Conservation (phyloP, 2,888 invertebrate species). For the Ormia ochracea region DNA sequence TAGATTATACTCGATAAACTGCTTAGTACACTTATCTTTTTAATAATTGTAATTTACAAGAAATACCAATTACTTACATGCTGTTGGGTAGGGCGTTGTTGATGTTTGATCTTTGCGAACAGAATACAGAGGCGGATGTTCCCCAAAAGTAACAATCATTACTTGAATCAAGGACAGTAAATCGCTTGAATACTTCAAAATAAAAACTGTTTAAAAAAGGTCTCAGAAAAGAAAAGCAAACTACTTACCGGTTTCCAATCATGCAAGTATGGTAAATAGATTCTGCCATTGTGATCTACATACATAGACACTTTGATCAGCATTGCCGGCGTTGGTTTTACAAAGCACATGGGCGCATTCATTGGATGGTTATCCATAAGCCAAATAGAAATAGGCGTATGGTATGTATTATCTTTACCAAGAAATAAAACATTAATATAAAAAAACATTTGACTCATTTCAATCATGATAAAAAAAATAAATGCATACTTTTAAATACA, state of each 20-base stretch:
- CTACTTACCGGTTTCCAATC: constrained; percentile 88
- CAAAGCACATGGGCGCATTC: constrained; percentile 96
- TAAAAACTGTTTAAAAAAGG: neutral
- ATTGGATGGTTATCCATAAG: constrained; percentile 97
- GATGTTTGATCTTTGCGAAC: constrained; percentile 80
- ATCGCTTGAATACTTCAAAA: constrained; percentile 83
- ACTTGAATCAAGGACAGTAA: constrained; percentile 92
- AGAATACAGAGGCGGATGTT: constrained; percentile 94
- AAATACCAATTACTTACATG: constrained; percentile 65
- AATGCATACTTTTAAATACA: constrained; percentile 84
- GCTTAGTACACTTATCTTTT: no score
- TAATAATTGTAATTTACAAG: neutral
- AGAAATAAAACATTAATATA: neutral
- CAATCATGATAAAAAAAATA: neutral
- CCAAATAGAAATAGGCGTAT: constrained; percentile 98
- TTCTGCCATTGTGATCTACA: constrained; percentile 96
- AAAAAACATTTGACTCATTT: neutral
- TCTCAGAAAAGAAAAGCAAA: neutral
- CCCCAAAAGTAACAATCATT: constrained; percentile 94
- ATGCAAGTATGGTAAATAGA: constrained; percentile 96
- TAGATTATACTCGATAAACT: no score
- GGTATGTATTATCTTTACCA: constrained; percentile 85
- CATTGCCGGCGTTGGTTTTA: constrained; percentile 96
- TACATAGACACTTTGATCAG: constrained; percentile 94
- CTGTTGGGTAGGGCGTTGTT: constrained; percentile 78